Evolutionary conservation across 53 echinoderm and acorn worm genomes (phyloP).

Genomic region (Antedon mediterranea): DNA sequence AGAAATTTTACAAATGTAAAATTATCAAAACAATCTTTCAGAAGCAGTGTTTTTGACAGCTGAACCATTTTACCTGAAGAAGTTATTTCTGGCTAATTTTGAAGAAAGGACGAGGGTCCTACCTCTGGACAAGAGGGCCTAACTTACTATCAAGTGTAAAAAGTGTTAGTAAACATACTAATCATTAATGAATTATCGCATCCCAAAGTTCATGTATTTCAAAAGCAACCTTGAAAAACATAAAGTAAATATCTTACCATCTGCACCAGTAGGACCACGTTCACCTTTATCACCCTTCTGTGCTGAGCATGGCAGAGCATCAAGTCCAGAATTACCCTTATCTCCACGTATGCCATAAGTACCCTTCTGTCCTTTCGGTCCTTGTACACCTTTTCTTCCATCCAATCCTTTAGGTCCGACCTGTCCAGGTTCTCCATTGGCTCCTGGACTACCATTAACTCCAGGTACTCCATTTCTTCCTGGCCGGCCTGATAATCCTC

Average conservation of each 20-base stretch:
- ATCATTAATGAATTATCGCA: no score
- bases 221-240: not conserved
- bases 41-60: no score
- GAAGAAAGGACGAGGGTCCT: no score
- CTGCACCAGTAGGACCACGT: not conserved
- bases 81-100: no score
- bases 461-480: not conserved
- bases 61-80: no score
- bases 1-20: no score
- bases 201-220: no score
- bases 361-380: constrained; percentile 26
- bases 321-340: not conserved
- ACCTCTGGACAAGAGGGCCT: no score
- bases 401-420: not conserved
- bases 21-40: no score
- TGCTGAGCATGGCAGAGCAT: constrained; percentile 3
- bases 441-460: not conserved
- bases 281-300: constrained; percentile 5
- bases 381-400: not conserved
- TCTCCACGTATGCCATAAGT: constrained; percentile 19
- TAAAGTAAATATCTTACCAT: constrained; percentile 10
- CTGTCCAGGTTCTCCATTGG: not conserved
- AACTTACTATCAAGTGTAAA: no score
- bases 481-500: not conserved
- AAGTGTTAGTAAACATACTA: no score